Base-by-base conservation (phyloP, 2,797 vertebrate genomes). In the Corythornis leucogaster region DNA sequence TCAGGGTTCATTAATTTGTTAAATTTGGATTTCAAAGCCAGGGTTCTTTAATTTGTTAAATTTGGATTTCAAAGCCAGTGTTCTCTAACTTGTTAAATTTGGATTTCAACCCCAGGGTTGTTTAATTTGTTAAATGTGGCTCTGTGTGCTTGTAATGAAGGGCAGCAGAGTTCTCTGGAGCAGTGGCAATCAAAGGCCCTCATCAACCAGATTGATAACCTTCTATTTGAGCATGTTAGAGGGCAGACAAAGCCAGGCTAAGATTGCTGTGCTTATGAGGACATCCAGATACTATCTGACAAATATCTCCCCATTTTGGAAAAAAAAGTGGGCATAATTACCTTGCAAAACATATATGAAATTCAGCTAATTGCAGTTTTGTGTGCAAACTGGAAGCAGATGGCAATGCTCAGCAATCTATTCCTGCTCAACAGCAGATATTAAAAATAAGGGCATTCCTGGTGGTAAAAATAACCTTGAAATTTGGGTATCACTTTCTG, bases 341-440 rank as follows among this genome's bases (percentile, higher is more conserved):
- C 94, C 94, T 97, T 97, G 91, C 91, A 97, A 97, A 98, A 95
- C 93, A 93, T 91, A 97, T 95, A 94, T 95, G 97, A 98, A 97
- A 97, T 96, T 94, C 94, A 97, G 97, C 97, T 98, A 98, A 98
- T 98, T 97, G 98, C 96, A 97, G 97, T 97, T 98, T 97, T 98
- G 96, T 95, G 96, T 98, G 97, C 97, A 96, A 98, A 98, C 96
- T 95, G 90, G 96, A 97, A 98, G 97, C 98, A 98, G 97, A 98
- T 98, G 98, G 98, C 97, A 97, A 97, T 94, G 94, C 95, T 98
- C 97, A 97, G 98, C 98, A 98, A 95, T 97, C 95, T 97, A 97
- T 96, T 97, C 97, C 97, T 97, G 96, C 96, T 96, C 93, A 96
- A 97, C 96, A 97, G 73, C 87, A 95, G 92, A 91, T 97, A 95